Percentiles rank a stretch among this genome's conserved stretches.
Evolutionary conservation across 2,113 vertebrate species (phyloP).

Genomic region (Sialia sialis): DNA sequence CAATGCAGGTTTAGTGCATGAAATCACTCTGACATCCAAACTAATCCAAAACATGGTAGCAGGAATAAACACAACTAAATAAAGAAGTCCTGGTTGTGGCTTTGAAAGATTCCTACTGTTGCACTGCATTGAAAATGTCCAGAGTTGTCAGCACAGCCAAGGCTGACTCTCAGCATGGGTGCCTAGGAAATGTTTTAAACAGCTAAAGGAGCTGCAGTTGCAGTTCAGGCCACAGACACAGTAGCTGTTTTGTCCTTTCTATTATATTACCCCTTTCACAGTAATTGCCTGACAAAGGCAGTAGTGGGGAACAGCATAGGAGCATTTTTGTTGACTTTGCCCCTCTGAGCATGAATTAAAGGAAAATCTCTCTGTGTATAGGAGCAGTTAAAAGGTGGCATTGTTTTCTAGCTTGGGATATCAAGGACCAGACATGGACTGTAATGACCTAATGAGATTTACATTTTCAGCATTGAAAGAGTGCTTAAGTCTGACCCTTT

Average conservation of each 20-base stretch:
- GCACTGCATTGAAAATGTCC: not conserved
- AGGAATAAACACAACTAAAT: conserved; percentile 11
- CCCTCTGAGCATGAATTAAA: not conserved
- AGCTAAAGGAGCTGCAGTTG: not conserved
- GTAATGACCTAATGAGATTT: not conserved
- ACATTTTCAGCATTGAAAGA: not conserved
- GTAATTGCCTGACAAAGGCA: not conserved
- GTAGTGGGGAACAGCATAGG: not conserved
- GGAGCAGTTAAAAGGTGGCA: not conserved
- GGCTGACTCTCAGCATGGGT: not conserved
- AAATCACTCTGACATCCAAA: conserved; percentile 31
- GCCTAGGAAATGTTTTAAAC: not conserved
- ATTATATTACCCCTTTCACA: not conserved
- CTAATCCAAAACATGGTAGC: conserved; percentile 23
- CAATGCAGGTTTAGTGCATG: not conserved
- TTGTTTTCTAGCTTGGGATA: not conserved
- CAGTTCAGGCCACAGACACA: not conserved
- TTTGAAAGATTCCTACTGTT: not conserved
- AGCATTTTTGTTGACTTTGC: conserved; percentile 22
- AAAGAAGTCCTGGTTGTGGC: not conserved
- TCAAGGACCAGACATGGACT: not conserved
- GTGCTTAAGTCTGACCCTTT: not conserved
- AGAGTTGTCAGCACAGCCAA: not conserved
- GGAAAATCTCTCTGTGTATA: not conserved
- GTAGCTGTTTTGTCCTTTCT: conserved; percentile 35